Percentiles rank a stretch among this genome's conserved stretches.
Conservation (phyloP, 2,888 invertebrate species). For the Incurvaria masculella region DNA sequence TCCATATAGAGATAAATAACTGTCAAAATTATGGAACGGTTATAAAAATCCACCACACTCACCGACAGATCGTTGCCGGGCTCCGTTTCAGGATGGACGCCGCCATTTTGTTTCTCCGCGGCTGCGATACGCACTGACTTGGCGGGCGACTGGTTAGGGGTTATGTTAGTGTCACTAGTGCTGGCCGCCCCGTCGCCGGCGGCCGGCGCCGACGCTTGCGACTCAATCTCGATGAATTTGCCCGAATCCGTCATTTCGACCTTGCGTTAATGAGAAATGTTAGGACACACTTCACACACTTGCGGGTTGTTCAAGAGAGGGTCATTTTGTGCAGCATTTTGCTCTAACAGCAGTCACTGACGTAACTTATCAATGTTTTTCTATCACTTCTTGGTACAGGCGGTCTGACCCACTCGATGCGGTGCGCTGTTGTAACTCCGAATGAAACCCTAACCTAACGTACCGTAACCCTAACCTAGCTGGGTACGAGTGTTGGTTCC, state of each 20-base stretch:
- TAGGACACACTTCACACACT: no score
- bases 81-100: slow-evolving; percentile 28
- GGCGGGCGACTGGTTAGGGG: slow-evolving; percentile 37
- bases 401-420: no score
- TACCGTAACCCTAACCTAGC: no score
- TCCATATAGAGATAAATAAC: no score
- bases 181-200: slow-evolving; percentile 20
- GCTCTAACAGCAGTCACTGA: background rate
- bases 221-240: slow-evolving; percentile 52
- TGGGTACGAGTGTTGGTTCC: no score
- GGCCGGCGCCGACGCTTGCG: slow-evolving; percentile 15
- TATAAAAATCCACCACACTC: background rate
- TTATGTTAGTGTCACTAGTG: background rate
- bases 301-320: slow-evolving; percentile 30
- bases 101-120: slow-evolving; percentile 38
- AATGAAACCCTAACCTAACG: no score
- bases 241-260: slow-evolving; percentile 51
- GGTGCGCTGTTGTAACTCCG: no score
- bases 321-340: slow-evolving; percentile 17
- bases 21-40: no score
- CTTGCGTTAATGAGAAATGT: slow-evolving; percentile 22
- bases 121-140: slow-evolving; percentile 47
- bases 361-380: no score
- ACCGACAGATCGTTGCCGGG: background rate
- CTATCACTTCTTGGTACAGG: no score